A percentile compares a stretch with the other conserved stretches of the same genome.
Conservation (phyloP, 64 coral and sea anemone genomes). For the Astreopora myriophthalma region DNA sequence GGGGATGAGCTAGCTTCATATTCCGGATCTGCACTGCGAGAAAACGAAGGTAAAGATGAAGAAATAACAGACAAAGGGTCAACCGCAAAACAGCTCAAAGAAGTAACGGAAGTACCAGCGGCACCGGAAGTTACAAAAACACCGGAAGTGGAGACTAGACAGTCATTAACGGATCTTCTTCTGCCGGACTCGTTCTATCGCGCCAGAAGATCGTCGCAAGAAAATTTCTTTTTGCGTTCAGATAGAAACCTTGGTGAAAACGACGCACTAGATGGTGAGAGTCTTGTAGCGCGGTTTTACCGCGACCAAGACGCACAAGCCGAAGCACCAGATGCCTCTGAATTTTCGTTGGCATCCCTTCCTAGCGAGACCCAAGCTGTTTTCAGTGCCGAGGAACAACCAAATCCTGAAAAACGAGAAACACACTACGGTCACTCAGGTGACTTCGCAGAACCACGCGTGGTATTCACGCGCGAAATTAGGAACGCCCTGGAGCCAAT, state of each 20-base stretch:
- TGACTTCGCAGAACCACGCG: constrained; percentile 43
- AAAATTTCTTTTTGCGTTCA: not conserved
- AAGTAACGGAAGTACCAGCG: not conserved
- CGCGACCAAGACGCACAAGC: constrained; percentile 76
- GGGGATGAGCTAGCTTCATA: not conserved
- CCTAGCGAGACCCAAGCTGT: constrained; percentile 55
- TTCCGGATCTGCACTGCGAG: not conserved
- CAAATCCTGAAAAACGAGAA: constrained; percentile 12
- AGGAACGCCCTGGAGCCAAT: constrained; percentile 41
- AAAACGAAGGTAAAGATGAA: not conserved
- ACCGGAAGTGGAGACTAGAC: not conserved
- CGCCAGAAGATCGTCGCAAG: constrained; percentile 7
- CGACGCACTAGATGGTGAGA: constrained; percentile 21
- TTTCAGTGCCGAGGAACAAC: not conserved
- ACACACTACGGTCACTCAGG: not conserved
- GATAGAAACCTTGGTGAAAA: not conserved
- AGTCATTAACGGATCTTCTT: not conserved
- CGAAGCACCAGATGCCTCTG: not conserved
- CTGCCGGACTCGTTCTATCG: not conserved
- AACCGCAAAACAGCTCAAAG: not conserved
- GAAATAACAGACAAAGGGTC: not conserved
- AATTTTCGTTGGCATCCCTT: constrained; percentile 33
- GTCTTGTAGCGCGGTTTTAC: constrained; percentile 83
- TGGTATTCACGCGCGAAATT: constrained; percentile 76
- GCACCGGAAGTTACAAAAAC: not conserved